phyloP scores from a whole-genome alignment of 2,888 invertebrate genomes.

The Andrena dorsata region DNA sequence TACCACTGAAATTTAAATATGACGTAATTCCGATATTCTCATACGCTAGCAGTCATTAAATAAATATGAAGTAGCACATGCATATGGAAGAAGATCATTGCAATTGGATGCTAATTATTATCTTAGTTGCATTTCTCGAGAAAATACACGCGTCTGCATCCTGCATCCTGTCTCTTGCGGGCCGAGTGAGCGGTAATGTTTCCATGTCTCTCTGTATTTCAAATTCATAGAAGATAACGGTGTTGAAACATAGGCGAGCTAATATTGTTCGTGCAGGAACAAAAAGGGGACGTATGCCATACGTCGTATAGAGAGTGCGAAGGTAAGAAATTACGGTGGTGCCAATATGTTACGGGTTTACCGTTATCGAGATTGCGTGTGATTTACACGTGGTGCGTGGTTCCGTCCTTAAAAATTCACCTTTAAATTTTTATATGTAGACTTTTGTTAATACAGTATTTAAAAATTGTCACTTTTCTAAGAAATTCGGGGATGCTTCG shows the following conservation, averaged over 20 bases:
- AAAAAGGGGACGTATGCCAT: conserved; percentile 25
- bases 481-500: too few relatives aligned
- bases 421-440: too few relatives aligned
- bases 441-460: too few relatives aligned
- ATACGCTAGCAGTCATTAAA: too few relatives aligned
- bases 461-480: too few relatives aligned
- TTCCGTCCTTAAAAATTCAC: not conserved
- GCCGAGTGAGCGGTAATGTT: conserved; percentile 16
- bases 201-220: conserved; percentile 35
- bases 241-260: conserved; percentile 32
- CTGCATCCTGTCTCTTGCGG: conserved; percentile 38
- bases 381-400: conserved; percentile 4
- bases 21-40: too few relatives aligned
- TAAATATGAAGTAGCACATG: not conserved
- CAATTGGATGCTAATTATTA: conserved; percentile 26
- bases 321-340: conserved; percentile 38
- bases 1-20: too few relatives aligned
- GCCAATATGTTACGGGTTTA: conserved; percentile 45
- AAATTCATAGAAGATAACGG: conserved; percentile 56
- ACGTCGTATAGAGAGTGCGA: conserved; percentile 41
- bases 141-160: conserved; percentile 15
- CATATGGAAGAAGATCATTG: not conserved
- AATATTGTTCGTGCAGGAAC: conserved; percentile 43
- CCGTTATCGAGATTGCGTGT: conserved; percentile 45
- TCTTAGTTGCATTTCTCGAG: not conserved